A percentile compares a stretch with the other conserved stretches of the same genome.
Conservation (phyloP, 2,888 invertebrate genomes). For the Tromatobia lineatoria region DNA sequence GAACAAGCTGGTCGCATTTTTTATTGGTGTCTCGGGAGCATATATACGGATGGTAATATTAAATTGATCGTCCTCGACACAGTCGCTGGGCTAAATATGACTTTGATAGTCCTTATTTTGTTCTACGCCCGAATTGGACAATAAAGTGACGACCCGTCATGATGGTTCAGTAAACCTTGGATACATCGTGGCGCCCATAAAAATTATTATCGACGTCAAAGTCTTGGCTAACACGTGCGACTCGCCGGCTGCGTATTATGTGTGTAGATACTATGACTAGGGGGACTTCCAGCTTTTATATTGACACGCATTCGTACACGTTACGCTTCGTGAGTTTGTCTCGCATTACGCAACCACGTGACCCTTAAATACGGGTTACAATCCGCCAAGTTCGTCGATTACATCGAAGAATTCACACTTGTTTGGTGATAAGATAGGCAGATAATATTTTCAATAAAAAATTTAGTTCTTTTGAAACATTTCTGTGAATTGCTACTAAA, state of each 20-base stretch:
- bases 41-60: slow-evolving; percentile 27
- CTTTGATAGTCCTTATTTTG: slow-evolving; percentile 35
- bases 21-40: not conserved
- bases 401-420: too few species aligned
- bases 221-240: not conserved
- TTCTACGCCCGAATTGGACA: slow-evolving; percentile 28
- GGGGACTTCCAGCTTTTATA: slow-evolving; percentile 7
- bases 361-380: not conserved
- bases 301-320: slow-evolving; percentile 3
- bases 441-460: too few species aligned
- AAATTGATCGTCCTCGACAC: slow-evolving; percentile 50
- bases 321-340: not conserved
- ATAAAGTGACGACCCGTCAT: not conserved
- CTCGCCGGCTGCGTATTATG: not conserved
- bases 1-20: not conserved
- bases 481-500: too few species aligned
- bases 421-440: too few species aligned
- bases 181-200: not conserved
- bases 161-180: slow-evolving; percentile 23
- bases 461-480: too few species aligned
- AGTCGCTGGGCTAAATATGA: slow-evolving; percentile 33
- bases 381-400: not conserved
- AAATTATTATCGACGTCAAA: not conserved
- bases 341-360: not conserved
- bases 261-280: not conserved